Base-by-base conservation (phyloP, 2,113 vertebrate species). In the Chamaetylas fuelleborni region DNA sequence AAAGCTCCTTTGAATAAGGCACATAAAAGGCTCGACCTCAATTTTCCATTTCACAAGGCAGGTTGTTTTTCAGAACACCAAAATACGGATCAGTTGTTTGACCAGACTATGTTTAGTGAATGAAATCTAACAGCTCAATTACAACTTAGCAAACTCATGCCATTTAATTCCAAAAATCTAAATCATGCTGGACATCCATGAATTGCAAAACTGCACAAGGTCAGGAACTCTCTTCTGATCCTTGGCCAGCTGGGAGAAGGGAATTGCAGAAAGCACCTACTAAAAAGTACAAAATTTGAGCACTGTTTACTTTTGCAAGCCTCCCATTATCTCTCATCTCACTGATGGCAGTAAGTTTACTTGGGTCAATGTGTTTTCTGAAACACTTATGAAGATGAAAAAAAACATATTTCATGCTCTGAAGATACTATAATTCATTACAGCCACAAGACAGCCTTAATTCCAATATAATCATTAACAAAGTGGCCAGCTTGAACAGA, bases 41-140 rank as follows among this genome's bases (percentile, higher is more conserved):
- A 78, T 90, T 94, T 92, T 81, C 73, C 45, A 47, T 92, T 81
- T 78, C 74, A 85, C 50, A 78, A 85, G 17, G 53, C 69, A 86
- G 40, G 56, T 74, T 85, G 58, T 77, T 86, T 81, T 73, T 92
- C 79, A 95, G 40, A 67, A 36, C 51, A 65, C 40, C 36, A 58
- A 86, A 89, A 90, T 5, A 28, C 14, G 16, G 57, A 48, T 76
- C 19, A 11, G 45, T 62, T 93, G 56, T 45, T 65, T 48, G 65
- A 58, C 34, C 20, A 60, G 38, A 64, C 45, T 57, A 13, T 53
- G 67, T 77, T 91, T 86, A 86, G 84, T 58, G 34, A 84, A 84
- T 86, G 18, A 85, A 92, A 76, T 62, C 67, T 31, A 82, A 58
- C 40, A 92, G 81, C 48, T 96, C 82, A 92, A 33, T 67, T 94